Percentiles rank a stretch among this genome's conserved stretches.
Conservation (phyloP, 2,888 invertebrate species). For the Liodrosophila aerea region DNA sequence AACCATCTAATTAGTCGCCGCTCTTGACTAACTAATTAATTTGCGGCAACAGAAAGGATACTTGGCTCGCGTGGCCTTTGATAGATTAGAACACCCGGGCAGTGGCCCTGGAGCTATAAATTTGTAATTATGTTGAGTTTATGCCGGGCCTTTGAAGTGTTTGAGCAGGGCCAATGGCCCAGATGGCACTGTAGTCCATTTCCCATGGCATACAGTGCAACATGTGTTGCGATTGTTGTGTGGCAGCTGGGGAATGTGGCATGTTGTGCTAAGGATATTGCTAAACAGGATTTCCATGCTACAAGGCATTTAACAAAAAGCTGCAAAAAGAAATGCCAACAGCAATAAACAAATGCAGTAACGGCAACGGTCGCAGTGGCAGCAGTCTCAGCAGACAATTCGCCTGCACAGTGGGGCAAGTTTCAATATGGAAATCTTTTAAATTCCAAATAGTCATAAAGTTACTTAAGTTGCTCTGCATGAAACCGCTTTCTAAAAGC, state of each 20-base stretch:
- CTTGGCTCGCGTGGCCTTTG: slow-evolving; percentile 5
- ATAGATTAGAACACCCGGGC: slow-evolving; percentile 10
- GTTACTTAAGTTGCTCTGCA: no score
- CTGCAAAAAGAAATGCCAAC: slow-evolving; percentile 49
- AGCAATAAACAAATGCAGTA: slow-evolving; percentile 44
- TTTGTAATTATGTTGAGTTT: slow-evolving; percentile 32
- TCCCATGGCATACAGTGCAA: slow-evolving; percentile 15
- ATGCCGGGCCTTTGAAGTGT: slow-evolving; percentile 21
- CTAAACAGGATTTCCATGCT: slow-evolving; percentile 73
- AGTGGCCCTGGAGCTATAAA: slow-evolving; percentile 4
- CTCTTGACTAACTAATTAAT: not conserved
- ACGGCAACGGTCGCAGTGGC: slow-evolving; percentile 18
- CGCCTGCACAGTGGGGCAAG: slow-evolving; percentile 38
- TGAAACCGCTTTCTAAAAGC: no score
- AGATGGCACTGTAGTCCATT: slow-evolving; percentile 9
- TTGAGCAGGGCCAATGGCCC: not conserved
- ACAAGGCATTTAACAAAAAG: slow-evolving; percentile 67
- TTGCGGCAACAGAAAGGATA: not conserved
- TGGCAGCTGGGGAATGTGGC: slow-evolving; percentile 36
- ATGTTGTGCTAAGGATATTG: slow-evolving; percentile 61
- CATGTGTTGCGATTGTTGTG: slow-evolving; percentile 28
- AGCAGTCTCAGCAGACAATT: no score
- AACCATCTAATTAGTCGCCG: no score
- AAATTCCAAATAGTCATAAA: not conserved
- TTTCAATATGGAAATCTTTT: no score